A percentile compares a stretch with the other conserved stretches of the same genome.
These are phyloP conservation scores for Drosophila rellima DNA, from an alignment of 2,888 invertebrate species.

Conservation along the genomic window DNA sequence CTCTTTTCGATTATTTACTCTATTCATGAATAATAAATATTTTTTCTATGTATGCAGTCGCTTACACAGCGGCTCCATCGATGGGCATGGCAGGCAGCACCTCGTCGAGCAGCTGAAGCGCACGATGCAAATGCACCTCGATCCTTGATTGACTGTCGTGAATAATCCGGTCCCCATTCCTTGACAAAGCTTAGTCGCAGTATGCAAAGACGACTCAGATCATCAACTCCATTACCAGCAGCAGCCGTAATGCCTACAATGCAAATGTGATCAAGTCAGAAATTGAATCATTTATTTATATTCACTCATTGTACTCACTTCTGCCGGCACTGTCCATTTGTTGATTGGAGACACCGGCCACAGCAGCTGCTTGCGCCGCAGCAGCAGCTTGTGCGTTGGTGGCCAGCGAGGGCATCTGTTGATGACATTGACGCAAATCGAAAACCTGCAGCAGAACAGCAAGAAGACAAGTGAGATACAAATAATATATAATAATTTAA, in stretches of 20 bases:
- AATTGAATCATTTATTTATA: not conserved
- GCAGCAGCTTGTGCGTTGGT: too few species aligned
- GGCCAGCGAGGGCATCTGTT: too few species aligned
- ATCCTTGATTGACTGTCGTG: slow-evolving; percentile 98
- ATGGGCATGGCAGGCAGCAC: slow-evolving; percentile 99
- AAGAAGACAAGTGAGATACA: too few species aligned
- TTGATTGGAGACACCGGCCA: slow-evolving; percentile 95
- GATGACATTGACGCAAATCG: too few species aligned
- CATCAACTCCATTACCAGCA: slow-evolving; percentile 99
- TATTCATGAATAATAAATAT: slow-evolving; percentile 69
- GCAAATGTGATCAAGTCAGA: not conserved
- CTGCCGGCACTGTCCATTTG: slow-evolving; percentile 86
- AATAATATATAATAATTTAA: too few species aligned
- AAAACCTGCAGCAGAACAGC: too few species aligned
- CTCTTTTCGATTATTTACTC: too few species aligned
- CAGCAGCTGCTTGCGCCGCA: slow-evolving; percentile 99
- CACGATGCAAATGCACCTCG: slow-evolving; percentile 97
- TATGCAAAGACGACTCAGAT: slow-evolving; percentile 97
- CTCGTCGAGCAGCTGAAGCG: slow-evolving; percentile 98
- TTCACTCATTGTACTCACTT: slow-evolving; percentile 85
- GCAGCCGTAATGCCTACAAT: slow-evolving; percentile 96
- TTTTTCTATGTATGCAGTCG: slow-evolving; percentile 29
- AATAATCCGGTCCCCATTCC: slow-evolving; percentile 99
- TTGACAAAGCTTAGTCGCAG: slow-evolving; percentile 99
- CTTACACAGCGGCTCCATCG: slow-evolving; percentile 89